A percentile compares a stretch with the other conserved stretches of the same genome.
These are phyloP conservation scores for Laupala kohalensis DNA, from an alignment of 1,140 invertebrate species.

Conservation along the genomic window DNA sequence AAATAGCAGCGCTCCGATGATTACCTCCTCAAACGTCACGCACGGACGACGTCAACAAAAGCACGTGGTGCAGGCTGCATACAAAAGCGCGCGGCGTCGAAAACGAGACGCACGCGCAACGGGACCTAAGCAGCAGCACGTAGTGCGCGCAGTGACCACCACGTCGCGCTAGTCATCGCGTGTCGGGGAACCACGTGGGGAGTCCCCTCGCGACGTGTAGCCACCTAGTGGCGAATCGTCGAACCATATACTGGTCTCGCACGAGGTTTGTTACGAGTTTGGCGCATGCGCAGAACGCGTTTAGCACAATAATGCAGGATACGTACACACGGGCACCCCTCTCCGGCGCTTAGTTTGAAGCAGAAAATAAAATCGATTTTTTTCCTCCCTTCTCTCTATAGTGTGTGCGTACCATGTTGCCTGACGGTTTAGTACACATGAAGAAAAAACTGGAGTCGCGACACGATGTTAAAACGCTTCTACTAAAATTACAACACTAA, in stretches of 20 bases:
- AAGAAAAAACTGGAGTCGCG: not conserved
- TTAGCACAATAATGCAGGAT: not conserved
- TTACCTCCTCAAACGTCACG: not conserved
- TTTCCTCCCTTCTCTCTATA: not conserved
- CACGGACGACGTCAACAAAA: not conserved
- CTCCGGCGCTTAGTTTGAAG: slow-evolving; percentile 1
- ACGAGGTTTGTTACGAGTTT: not conserved
- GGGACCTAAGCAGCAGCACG: not conserved
- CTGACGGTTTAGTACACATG: not conserved
- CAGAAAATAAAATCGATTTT: slow-evolving; percentile 8
- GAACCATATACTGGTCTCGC: not conserved
- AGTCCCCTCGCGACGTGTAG: not conserved
- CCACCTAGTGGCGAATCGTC: not conserved
- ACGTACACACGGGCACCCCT: not conserved
- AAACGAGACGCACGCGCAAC: not conserved
- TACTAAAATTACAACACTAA: not conserved
- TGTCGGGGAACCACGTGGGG: not conserved
- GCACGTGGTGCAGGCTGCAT: not conserved
- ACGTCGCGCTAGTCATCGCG: not conserved
- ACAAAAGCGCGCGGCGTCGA: not conserved
- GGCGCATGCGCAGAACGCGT: not conserved
- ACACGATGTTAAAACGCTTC: not conserved
- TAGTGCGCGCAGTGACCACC: not conserved
- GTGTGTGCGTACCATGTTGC: slow-evolving; percentile 3
- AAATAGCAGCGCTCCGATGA: not conserved